These are phyloP conservation scores for Mesopsocus fuscifrons DNA, from an alignment of 2,888 invertebrate genomes.

Conservation along the genomic window DNA sequence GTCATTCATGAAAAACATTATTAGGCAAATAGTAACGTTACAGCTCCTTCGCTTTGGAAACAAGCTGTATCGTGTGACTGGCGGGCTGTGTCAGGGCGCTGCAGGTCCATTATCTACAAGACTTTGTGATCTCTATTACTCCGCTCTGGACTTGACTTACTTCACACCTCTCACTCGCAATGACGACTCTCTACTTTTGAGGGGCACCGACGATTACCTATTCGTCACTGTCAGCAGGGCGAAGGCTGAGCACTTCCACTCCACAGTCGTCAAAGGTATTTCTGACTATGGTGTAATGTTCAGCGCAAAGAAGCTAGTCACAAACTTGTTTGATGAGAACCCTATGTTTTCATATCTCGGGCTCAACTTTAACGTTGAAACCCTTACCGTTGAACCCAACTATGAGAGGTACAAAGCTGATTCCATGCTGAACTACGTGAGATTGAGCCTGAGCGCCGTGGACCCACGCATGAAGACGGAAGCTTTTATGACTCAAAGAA, in stretches of 20 bases:
- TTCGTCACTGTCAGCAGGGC: constrained; percentile 28
- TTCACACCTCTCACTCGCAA: constrained; percentile 14
- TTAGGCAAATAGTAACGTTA: neutral
- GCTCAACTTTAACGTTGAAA: neutral
- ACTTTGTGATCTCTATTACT: neutral
- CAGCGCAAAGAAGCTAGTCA: neutral
- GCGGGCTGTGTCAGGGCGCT: neutral
- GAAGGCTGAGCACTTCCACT: constrained; percentile 24
- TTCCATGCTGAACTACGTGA: too few relatives aligned
- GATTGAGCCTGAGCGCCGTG: neutral
- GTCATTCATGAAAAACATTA: neutral
- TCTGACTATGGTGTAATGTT: neutral
- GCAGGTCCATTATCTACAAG: neutral
- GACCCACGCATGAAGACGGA: neutral
- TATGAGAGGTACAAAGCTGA: neutral
- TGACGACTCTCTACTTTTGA: constrained; percentile 24
- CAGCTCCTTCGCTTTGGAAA: neutral
- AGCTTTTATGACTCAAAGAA: neutral
- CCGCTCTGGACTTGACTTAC: neutral
- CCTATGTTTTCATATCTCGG: neutral
- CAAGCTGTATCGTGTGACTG: neutral
- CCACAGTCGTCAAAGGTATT: neutral
- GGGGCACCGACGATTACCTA: constrained; percentile 32
- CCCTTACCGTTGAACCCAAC: neutral
- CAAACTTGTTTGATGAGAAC: neutral